Percentiles rank a stretch among this genome's conserved stretches.
phyloP scores from a whole-genome alignment of 2,113 vertebrate genomes.

The Chloroceryle aenea region DNA sequence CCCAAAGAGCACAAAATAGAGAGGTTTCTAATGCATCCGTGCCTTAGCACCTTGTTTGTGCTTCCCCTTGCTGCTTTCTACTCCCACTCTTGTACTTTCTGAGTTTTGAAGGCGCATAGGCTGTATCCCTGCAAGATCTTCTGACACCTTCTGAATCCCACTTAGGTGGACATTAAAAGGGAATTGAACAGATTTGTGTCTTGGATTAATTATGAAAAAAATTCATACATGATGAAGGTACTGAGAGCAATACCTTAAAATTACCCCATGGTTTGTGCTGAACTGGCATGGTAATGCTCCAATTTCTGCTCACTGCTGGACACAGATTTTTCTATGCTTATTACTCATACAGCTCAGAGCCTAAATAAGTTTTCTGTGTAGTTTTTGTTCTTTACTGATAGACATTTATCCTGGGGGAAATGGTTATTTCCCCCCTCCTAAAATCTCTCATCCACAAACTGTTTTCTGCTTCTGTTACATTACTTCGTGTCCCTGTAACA shows the following conservation, averaged over 20 bases:
- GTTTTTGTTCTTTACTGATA: conserved; percentile 2
- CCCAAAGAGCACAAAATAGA: not conserved
- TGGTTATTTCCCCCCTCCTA: not conserved
- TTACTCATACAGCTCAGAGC: not conserved
- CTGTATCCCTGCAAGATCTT: not conserved
- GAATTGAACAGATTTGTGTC: not conserved
- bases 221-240: not conserved
- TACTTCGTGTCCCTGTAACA: not conserved
- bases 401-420: not conserved
- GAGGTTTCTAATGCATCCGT: not conserved
- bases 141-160: not conserved
- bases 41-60: not conserved
- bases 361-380: conserved; percentile 5
- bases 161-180: not conserved
- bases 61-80: not conserved
- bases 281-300: not conserved
- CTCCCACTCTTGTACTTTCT: not conserved
- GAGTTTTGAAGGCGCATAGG: not conserved
- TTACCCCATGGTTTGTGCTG: not conserved
- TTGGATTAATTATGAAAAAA: not conserved
- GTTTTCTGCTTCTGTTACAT: not conserved
- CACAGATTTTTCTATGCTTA: not conserved
- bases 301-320: conserved; percentile 6
- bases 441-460: conserved; percentile 22
- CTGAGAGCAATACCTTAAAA: not conserved